phyloP scores from a whole-genome alignment of 2,113 vertebrate genomes.

The Apteryx mantelli region DNA sequence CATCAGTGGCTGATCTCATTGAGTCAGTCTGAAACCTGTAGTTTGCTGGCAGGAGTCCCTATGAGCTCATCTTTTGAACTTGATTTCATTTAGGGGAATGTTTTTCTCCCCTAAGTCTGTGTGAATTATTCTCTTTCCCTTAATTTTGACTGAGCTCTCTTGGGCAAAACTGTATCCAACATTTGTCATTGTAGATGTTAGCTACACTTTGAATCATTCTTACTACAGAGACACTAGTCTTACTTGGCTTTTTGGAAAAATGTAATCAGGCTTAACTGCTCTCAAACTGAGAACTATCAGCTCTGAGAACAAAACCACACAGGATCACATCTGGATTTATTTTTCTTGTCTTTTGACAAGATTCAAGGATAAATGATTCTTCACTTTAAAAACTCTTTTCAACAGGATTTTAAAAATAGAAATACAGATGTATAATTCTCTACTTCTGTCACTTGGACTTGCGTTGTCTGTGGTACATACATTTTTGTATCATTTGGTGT shows the following conservation, averaged over 20 bases:
- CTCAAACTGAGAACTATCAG: conserved; percentile 1
- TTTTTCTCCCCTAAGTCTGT: background rate
- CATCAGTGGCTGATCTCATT: background rate
- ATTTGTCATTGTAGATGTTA: background rate
- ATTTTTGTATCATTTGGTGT: conserved; percentile 14
- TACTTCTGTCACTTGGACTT: background rate
- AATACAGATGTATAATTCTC: background rate
- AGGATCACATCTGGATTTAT: background rate
- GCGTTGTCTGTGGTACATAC: background rate
- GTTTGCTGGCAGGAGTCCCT: conserved; percentile 3
- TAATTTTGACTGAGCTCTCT: background rate
- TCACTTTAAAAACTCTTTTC: background rate
- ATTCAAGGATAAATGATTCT: background rate
- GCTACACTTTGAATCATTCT: background rate
- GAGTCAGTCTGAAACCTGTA: conserved; percentile 3
- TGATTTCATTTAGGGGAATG: conserved; percentile 38
- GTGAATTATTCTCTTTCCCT: background rate
- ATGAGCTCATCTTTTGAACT: conserved; percentile 44
- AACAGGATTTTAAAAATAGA: background rate
- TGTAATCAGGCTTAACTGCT: background rate
- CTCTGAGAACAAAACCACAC: background rate
- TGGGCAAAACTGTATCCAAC: background rate
- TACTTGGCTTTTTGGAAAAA: background rate
- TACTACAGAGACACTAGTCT: background rate
- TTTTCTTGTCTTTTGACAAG: background rate